phyloP scores from a whole-genome alignment of 64 coral and sea anemone genomes.

The Cladopsammia gracilis region DNA sequence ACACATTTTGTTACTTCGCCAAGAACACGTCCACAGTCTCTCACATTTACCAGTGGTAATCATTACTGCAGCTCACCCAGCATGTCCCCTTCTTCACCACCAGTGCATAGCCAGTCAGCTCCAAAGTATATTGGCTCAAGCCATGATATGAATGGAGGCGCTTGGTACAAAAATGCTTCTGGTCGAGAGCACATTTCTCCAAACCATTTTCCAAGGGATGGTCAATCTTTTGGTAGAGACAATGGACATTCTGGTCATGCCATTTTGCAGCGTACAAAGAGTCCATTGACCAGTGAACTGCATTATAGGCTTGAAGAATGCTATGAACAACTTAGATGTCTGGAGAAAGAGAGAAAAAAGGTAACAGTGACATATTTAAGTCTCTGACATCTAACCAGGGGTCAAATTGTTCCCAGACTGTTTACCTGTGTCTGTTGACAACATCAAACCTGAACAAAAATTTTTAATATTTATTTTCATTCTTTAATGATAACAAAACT shows the following conservation, averaged over 20 bases:
- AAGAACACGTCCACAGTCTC: conserved; percentile 60
- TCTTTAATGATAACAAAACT: too few species aligned
- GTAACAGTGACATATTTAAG: not conserved
- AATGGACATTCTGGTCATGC: conserved; percentile 59
- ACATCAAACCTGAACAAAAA: too few species aligned
- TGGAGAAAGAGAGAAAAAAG: conserved; percentile 95
- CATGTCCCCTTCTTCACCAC: conserved; percentile 92
- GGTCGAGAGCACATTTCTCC: conserved; percentile 42
- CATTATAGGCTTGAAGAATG: conserved; percentile 93
- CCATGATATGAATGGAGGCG: conserved; percentile 11
- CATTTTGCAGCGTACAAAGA: conserved; percentile 60
- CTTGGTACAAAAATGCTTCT: conserved; percentile 2
- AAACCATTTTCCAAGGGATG: conserved; percentile 51
- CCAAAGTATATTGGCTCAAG: not conserved
- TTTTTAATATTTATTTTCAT: too few species aligned
- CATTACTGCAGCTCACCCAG: conserved; percentile 89
- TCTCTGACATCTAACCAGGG: too few species aligned
- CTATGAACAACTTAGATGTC: conserved; percentile 90
- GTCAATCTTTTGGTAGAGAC: conserved; percentile 31
- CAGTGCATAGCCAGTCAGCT: conserved; percentile 52
- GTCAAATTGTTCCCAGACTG: too few species aligned
- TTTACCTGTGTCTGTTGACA: too few species aligned
- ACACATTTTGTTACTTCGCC: conserved; percentile 54
- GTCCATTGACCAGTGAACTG: conserved; percentile 86
- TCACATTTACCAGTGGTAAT: conserved; percentile 57